Evolutionary conservation across 2,888 invertebrate species (phyloP).

Genomic region (Lithosia quadra): DNA sequence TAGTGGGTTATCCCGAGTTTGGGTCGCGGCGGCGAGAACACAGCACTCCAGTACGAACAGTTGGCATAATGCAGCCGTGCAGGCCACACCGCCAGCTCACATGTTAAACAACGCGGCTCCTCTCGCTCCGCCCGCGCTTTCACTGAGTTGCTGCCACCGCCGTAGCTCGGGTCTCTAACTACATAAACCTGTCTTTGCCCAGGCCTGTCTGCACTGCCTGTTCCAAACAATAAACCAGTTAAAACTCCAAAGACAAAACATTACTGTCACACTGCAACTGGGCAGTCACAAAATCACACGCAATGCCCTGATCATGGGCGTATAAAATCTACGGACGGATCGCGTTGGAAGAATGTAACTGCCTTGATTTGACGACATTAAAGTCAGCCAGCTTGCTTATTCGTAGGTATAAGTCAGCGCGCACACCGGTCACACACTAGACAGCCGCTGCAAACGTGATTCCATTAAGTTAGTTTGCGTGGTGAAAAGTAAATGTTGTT

Average conservation of each 20-base stretch:
- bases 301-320: no score
- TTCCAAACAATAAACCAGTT: slow-evolving; percentile 44
- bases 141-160: slow-evolving; percentile 84
- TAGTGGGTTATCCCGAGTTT: slow-evolving; percentile 87
- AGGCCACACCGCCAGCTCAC: slow-evolving; percentile 93
- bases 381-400: no score
- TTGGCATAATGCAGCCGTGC: slow-evolving; percentile 93
- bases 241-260: slow-evolving; percentile 24
- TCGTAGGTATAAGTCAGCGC: no score
- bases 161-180: slow-evolving; percentile 91
- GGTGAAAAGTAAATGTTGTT: no score
- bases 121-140: slow-evolving; percentile 85
- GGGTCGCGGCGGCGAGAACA: slow-evolving; percentile 87
- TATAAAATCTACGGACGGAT: no score
- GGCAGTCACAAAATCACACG: slow-evolving; percentile 47
- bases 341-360: no score
- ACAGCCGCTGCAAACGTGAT: no score
- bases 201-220: slow-evolving; percentile 94
- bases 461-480: no score
- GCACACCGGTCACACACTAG: no score
- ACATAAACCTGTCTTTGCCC: slow-evolving; percentile 96
- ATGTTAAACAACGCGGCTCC: slow-evolving; percentile 95
- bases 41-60: slow-evolving; percentile 95
- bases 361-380: no score
- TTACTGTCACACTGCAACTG: not conserved